A percentile compares a stretch with the other conserved stretches of the same genome.
Conservation (phyloP, 2,888 invertebrate genomes). For the Synergus japonicus region DNA sequence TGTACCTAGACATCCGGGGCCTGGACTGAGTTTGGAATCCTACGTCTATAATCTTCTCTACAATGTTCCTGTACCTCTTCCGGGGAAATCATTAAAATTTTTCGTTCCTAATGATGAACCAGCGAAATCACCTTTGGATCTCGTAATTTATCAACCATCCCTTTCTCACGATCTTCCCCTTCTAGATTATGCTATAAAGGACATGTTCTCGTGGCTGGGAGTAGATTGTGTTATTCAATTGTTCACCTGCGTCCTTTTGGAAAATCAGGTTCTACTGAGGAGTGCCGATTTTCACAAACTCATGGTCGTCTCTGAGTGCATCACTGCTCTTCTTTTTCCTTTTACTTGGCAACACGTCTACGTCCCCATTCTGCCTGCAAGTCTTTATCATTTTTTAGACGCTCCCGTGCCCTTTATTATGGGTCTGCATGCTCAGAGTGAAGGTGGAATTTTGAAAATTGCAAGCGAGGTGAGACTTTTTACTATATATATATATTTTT, state of each 20-base stretch:
- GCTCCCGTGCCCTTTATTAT: constrained; percentile 99
- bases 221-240: constrained; percentile 95
- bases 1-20: constrained; percentile 87
- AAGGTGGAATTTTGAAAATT: constrained; percentile 76
- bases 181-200: constrained; percentile 93
- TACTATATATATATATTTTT: constrained; percentile 54
- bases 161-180: constrained; percentile 92
- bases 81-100: constrained; percentile 88
- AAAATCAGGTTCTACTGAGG: constrained; percentile 96
- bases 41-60: constrained; percentile 97
- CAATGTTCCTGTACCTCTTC: constrained; percentile 93
- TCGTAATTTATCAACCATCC: constrained; percentile 87
- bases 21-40: constrained; percentile 91
- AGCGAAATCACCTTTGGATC: constrained; percentile 74
- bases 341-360: constrained; percentile 99
- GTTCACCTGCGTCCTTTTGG: constrained; percentile 95
- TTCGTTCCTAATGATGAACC: constrained; percentile 75
- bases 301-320: constrained; percentile 97
- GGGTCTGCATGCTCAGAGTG: constrained; percentile 84
- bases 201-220: constrained; percentile 92
- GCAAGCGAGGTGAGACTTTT: constrained; percentile 76
- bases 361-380: constrained; percentile 94
- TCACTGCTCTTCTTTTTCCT: constrained; percentile 93
- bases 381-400: constrained; percentile 97
- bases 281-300: constrained; percentile 96